Evolutionary conservation across 2,888 invertebrate species (phyloP).

Genomic region (Cataglyphis albicans): DNA sequence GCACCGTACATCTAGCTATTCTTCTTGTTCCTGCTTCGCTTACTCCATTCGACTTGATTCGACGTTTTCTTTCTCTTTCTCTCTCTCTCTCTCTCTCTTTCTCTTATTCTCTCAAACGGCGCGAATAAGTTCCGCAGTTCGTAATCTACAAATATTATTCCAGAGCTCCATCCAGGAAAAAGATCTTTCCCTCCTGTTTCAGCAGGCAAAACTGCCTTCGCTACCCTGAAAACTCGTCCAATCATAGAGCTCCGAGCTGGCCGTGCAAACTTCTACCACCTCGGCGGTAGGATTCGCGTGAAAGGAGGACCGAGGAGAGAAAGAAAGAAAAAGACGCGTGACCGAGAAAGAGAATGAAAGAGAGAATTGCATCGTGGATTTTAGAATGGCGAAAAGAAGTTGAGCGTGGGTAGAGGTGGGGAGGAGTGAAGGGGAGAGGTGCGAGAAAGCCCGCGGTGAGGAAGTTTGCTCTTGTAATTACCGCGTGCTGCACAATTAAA

Average conservation of each 20-base stretch:
- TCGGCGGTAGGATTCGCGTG: slow-evolving; percentile 32
- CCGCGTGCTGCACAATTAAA: slow-evolving; percentile 76
- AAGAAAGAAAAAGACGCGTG: slow-evolving; percentile 58
- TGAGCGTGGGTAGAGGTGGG: background rate
- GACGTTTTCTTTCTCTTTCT: slow-evolving; percentile 13
- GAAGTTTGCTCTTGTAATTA: slow-evolving; percentile 71
- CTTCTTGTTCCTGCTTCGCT: slow-evolving; percentile 33
- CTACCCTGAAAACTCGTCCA: slow-evolving; percentile 60
- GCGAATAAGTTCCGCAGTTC: slow-evolving; percentile 53
- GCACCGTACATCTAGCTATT: slow-evolving; percentile 17
- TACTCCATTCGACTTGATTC: slow-evolving; percentile 37
- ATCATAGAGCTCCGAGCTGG: slow-evolving; percentile 61
- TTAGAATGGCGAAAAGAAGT: slow-evolving; percentile 19
- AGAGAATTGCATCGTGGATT: slow-evolving; percentile 34
- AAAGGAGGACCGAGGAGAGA: slow-evolving; percentile 1
- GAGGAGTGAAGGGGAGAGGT: background rate
- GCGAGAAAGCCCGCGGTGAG: slow-evolving; percentile 59
- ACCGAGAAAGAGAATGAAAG: slow-evolving; percentile 52
- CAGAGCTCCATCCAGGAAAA: slow-evolving; percentile 60
- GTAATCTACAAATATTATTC: slow-evolving; percentile 74
- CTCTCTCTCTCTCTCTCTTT: slow-evolving; percentile 13
- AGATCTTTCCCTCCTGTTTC: slow-evolving; percentile 53
- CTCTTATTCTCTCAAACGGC: slow-evolving; percentile 34
- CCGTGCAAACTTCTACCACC: slow-evolving; percentile 61
- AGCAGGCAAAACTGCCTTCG: slow-evolving; percentile 49